phyloP scores from a whole-genome alignment of 2,888 invertebrate species.

The Drosophila cognata region DNA sequence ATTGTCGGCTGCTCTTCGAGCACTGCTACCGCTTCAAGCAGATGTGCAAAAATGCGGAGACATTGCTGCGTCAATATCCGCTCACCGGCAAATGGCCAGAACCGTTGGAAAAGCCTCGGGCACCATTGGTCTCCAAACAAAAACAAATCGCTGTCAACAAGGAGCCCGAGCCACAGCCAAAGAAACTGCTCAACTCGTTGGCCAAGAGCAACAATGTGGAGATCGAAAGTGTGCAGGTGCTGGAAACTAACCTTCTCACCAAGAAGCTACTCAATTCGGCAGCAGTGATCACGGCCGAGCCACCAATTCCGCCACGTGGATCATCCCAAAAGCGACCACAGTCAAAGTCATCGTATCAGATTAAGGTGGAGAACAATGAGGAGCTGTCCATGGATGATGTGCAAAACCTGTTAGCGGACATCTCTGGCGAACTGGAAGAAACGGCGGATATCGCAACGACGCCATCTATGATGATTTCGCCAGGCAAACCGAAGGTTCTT shows the following conservation, averaged over 20 bases:
- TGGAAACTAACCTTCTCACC: conserved; percentile 55
- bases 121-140: conserved; percentile 64
- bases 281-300: conserved; percentile 47
- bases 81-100: conserved; percentile 88
- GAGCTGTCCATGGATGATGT: conserved; percentile 82
- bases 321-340: conserved; percentile 1
- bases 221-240: conserved; percentile 52
- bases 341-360: conserved; percentile 58
- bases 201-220: conserved; percentile 44
- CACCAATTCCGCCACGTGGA: conserved; percentile 25
- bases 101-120: conserved; percentile 84
- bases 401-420: conserved; percentile 73
- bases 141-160: conserved; percentile 2
- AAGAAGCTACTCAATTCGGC: conserved; percentile 63
- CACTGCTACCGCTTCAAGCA: conserved; percentile 91
- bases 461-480: background rate
- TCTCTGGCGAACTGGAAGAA: conserved; percentile 50
- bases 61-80: conserved; percentile 88
- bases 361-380: conserved; percentile 81
- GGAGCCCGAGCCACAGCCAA: conserved; percentile 42
- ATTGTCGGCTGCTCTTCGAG: conserved; percentile 89
- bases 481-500: conserved; percentile 76
- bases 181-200: conserved; percentile 62
- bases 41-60: conserved; percentile 91
- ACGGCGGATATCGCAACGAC: background rate